phyloP scores from a whole-genome alignment of 2,888 invertebrate genomes.

The Erebia ligea region DNA sequence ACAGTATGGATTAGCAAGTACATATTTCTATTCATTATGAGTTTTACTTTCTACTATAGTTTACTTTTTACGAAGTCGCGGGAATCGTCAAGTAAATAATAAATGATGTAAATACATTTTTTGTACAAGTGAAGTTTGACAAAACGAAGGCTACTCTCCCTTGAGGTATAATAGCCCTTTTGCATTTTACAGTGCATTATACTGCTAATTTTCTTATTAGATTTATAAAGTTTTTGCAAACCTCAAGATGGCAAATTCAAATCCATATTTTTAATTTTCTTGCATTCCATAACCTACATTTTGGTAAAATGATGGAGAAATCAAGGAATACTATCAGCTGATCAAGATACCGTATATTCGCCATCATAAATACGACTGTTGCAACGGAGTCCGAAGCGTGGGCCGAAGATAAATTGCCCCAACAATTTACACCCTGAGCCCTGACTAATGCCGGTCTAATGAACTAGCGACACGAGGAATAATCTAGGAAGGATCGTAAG shows the following conservation, averaged over 20 bases:
- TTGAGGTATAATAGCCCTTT: not conserved
- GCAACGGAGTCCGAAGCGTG: conserved; percentile 54
- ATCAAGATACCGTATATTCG: conserved; percentile 23
- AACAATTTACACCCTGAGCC: conserved; percentile 62
- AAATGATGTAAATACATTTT: not conserved
- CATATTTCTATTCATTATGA: too few species aligned
- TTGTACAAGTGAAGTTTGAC: not conserved
- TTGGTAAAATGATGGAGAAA: conserved; percentile 7
- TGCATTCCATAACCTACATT: not conserved
- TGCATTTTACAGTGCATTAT: not conserved
- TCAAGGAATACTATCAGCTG: conserved; percentile 19
- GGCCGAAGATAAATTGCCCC: conserved; percentile 64
- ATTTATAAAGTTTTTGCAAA: too few species aligned
- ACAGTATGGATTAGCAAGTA: too few species aligned
- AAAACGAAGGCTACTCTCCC: not conserved
- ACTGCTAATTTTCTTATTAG: too few species aligned
- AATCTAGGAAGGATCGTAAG: conserved; percentile 27
- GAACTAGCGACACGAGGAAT: conserved; percentile 63
- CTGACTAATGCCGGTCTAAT: conserved; percentile 74
- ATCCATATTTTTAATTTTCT: too few species aligned
- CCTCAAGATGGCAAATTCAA: too few species aligned
- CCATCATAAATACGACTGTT: conserved; percentile 35
- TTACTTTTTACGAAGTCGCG: too few species aligned
- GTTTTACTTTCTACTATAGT: too few species aligned
- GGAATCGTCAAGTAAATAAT: too few species aligned